Evolutionary conservation across 2,113 vertebrate genomes (phyloP).

Genomic region (Tachycineta bicolor): DNA sequence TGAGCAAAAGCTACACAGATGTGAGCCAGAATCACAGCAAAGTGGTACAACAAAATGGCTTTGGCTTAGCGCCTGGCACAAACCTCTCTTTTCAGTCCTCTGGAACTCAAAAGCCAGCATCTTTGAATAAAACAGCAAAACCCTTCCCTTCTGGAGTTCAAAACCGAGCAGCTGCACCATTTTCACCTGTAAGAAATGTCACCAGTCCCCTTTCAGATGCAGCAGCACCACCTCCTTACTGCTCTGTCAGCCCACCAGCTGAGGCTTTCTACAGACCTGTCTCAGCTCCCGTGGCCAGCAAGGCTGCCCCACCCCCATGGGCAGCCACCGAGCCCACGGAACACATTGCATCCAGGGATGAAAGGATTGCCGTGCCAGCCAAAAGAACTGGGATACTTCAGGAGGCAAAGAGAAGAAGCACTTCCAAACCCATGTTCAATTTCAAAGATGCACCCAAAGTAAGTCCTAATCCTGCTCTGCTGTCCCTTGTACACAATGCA

Average conservation of each 20-base stretch:
- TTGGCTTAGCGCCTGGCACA: constrained; percentile 49
- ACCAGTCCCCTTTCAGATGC: constrained; percentile 80
- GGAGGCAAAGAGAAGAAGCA: constrained; percentile 83
- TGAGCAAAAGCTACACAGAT: constrained; percentile 82
- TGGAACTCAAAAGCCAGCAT: constrained; percentile 71
- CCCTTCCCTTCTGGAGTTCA: constrained; percentile 81
- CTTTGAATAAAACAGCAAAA: constrained; percentile 85
- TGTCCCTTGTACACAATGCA: constrained; percentile 88
- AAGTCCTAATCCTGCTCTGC: constrained; percentile 90
- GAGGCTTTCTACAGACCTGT: constrained; percentile 79
- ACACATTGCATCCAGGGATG: constrained; percentile 92
- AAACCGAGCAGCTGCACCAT: constrained; percentile 75
- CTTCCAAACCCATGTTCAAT: constrained; percentile 92
- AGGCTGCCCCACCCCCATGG: constrained; percentile 74
- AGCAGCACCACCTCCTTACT: constrained; percentile 78
- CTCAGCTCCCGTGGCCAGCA: constrained; percentile 57
- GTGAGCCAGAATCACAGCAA: constrained; percentile 71
- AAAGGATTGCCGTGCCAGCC: constrained; percentile 92
- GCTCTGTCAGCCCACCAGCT: constrained; percentile 70
- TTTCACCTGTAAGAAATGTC: constrained; percentile 75
- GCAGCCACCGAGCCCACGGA: constrained; percentile 81
- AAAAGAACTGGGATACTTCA: constrained; percentile 88
- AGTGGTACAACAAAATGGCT: constrained; percentile 81
- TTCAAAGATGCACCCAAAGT: constrained; percentile 93
- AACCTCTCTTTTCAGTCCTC: constrained; percentile 65